phyloP scores from a whole-genome alignment of 1,140 invertebrate genomes.

The Capitella teleta region DNA sequence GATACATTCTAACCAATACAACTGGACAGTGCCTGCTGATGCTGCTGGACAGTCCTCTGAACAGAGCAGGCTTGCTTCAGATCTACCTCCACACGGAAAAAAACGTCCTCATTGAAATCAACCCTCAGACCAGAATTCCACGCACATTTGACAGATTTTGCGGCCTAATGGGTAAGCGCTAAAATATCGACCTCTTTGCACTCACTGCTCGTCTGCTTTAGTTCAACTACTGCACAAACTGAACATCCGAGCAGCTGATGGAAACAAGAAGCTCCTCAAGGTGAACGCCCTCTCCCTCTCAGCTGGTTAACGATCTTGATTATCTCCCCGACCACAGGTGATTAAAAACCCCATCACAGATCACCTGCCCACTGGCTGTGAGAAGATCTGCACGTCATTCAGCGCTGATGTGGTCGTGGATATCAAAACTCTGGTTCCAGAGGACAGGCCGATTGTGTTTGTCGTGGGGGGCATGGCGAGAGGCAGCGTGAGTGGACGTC shows the following conservation, averaged over 20 bases:
- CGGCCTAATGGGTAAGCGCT: conserved; percentile 78
- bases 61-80: conserved; percentile 64
- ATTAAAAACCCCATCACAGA: conserved; percentile 94
- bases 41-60: conserved; percentile 92
- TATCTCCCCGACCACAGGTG: no score
- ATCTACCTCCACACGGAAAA: conserved; percentile 92
- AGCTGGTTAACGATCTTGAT: no score
- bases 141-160: conserved; percentile 97
- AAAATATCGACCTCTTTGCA: background rate
- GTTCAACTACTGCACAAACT: conserved; percentile 95
- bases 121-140: conserved; percentile 95
- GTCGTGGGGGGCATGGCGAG: conserved; percentile 96
- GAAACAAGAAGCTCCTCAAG: conserved; percentile 81
- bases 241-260: conserved; percentile 76
- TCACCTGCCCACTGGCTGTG: conserved; percentile 90
- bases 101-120: conserved; percentile 96
- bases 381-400: conserved; percentile 83
- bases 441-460: conserved; percentile 68
- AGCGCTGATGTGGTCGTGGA: conserved; percentile 65
- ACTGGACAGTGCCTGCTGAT: conserved; percentile 74
- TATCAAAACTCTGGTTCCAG: conserved; percentile 67
- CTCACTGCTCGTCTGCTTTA: no score
- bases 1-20: conserved; percentile 13
- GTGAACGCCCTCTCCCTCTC: no score
- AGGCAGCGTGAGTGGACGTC: conserved; percentile 55